Conservation (phyloP, 2,113 vertebrate species). For the Gasterosteus nipponicus region DNA sequence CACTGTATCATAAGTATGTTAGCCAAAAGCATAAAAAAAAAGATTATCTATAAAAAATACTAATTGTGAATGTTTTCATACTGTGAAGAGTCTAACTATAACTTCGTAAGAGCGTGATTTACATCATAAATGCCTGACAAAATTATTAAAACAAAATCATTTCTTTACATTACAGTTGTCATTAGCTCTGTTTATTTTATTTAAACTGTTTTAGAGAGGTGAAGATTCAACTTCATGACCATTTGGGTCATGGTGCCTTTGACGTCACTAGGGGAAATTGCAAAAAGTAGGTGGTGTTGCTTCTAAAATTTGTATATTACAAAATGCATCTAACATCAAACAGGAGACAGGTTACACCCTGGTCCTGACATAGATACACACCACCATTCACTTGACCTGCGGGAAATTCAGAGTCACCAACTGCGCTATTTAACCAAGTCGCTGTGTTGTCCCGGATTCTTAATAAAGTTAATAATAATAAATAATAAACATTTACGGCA, state of each 20-base stretch:
- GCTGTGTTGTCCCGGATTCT: too few species aligned
- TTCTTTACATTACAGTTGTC: background rate
- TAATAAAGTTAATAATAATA: too few species aligned
- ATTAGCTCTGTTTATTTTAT: background rate
- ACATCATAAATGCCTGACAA: background rate
- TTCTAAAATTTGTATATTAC: background rate
- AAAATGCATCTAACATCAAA: background rate
- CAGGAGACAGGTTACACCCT: too few species aligned
- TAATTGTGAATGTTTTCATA: background rate
- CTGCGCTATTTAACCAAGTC: too few species aligned
- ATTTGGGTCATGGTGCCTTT: background rate
- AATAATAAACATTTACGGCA: too few species aligned
- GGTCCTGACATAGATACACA: too few species aligned
- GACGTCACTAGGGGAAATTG: background rate
- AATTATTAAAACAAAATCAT: too few species aligned
- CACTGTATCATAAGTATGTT: background rate
- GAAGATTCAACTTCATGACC: background rate
- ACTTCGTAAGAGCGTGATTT: background rate
- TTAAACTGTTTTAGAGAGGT: background rate
- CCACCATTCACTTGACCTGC: too few species aligned
- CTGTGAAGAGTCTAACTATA: background rate
- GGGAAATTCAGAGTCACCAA: too few species aligned
- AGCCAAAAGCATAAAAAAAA: background rate
- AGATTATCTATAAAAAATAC: background rate
- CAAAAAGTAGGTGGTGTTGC: background rate